These are phyloP conservation scores for Hydrophis major DNA, from an alignment of 2,797 vertebrate genomes.

Conservation along the genomic window DNA sequence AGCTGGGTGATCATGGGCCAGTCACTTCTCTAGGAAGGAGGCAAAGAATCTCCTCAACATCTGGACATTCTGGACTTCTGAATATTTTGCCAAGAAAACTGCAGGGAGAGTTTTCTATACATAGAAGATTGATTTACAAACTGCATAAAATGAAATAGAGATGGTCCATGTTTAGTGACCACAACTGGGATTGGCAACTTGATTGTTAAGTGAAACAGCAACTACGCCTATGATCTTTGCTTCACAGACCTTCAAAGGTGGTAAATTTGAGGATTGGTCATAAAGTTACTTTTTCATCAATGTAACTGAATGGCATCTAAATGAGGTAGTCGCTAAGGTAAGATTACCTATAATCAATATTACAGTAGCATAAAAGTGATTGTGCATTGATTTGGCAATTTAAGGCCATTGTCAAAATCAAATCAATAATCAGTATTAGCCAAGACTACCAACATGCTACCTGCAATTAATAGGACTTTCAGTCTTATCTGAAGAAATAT, in stretches of 20 bases:
- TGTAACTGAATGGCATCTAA: background rate
- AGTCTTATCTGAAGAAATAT: background rate
- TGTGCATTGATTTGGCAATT: background rate
- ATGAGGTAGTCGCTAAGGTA: background rate
- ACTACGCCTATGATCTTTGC: background rate
- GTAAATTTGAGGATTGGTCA: background rate
- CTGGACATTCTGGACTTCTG: background rate
- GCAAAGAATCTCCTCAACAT: background rate
- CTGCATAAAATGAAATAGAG: background rate
- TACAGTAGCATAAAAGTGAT: background rate
- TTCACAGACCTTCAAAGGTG: background rate
- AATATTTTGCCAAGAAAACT: background rate
- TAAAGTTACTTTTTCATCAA: background rate
- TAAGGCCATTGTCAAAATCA: background rate
- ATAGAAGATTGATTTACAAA: background rate
- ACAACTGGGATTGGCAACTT: background rate
- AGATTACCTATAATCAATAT: background rate
- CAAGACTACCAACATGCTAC: background rate
- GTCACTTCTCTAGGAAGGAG: background rate
- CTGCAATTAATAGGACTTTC: background rate
- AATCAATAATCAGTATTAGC: background rate
- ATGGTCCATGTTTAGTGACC: background rate
- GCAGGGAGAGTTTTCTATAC: background rate
- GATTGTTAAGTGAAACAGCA: background rate
- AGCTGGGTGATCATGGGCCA: background rate